Base-by-base conservation (phyloP, 2,797 vertebrate species). In the Thunnus albacares region DNA sequence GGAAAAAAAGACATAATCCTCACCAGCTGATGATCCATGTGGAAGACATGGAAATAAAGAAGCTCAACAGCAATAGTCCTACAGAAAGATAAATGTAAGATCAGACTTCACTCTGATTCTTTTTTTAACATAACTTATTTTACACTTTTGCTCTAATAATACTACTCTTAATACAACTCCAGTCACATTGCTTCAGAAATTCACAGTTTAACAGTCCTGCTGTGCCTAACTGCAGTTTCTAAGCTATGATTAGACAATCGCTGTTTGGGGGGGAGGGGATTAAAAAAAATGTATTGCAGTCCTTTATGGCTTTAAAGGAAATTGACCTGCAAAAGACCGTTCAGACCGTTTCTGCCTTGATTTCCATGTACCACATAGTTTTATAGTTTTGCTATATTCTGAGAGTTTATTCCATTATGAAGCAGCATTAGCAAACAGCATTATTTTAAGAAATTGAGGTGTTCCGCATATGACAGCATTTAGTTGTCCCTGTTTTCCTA, bases 381-480 rank as follows among this genome's bases (percentile, higher is more conserved):
- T 77, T 43, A 26, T 70, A 81, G 75, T 73, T n/a, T 56, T 15
- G 49, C 33, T 22, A 51, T 75, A 43, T 62, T 22, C 60, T 64
- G 26, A 79, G 71, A 62, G 49, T 74, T 41, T 66, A 47, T 38
- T 59, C 26, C 30, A 71, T 75, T 65, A 58, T 12, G 18, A 71
- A 35, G 56, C 52, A 35, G 52, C 58, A 35, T 65, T 43, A 51
- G 45, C 62, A 61, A 33, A 20, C 26, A 8, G 47, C 45, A 22
- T 71, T 15, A 33, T 81, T 56, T 76, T 26, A 77, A 79, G 33
- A 83, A 77, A 82, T 68, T 49, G 57, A 67, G 45, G 17, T n/a
- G 53, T 75, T 73, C 58, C 35, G 33, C n/a, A 20, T 67, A 30
- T 81, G 65, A 79, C 58, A 53, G 65, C 68, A 73, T 75, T 75